Conservation (phyloP, 2,888 invertebrate genomes). For the Andrena camellia region DNA sequence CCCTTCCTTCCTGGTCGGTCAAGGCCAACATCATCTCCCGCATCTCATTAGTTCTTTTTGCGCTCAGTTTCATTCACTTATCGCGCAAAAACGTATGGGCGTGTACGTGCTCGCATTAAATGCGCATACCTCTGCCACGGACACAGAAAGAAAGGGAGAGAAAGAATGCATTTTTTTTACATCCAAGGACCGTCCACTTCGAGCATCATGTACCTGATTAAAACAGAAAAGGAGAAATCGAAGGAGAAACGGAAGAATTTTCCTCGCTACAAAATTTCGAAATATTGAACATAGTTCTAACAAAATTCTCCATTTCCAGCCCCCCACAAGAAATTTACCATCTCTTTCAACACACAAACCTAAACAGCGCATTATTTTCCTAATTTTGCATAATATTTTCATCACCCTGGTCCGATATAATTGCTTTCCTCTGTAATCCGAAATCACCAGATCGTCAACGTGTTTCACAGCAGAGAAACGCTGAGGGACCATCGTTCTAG, state of each 20-base stretch:
- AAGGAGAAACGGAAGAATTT: conserved; percentile 10
- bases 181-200: conserved; percentile 13
- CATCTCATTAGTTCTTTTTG: conserved; percentile 74
- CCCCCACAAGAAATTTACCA: too few relatives aligned
- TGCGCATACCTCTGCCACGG: conserved; percentile 42
- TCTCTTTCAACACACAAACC: too few relatives aligned
- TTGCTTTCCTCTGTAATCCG: too few relatives aligned
- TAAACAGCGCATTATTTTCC: too few relatives aligned
- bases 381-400: too few relatives aligned
- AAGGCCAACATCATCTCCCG: conserved; percentile 78
- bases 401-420: too few relatives aligned
- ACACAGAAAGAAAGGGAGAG: conserved; percentile 20
- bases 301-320: too few relatives aligned
- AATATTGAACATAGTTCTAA: too few relatives aligned
- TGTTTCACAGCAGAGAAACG: too few relatives aligned
- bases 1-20: conserved; percentile 77
- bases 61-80: conserved; percentile 73
- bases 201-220: background rate
- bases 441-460: too few relatives aligned
- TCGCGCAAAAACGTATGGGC: conserved; percentile 69
- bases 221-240: background rate
- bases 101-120: conserved; percentile 51
- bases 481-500: too few relatives aligned
- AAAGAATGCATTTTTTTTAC: conserved; percentile 25
- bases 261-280: background rate